Percentiles rank a stretch among this genome's conserved stretches.
Conservation (phyloP, 2,797 vertebrate species). For the Australoheros facetus region DNA sequence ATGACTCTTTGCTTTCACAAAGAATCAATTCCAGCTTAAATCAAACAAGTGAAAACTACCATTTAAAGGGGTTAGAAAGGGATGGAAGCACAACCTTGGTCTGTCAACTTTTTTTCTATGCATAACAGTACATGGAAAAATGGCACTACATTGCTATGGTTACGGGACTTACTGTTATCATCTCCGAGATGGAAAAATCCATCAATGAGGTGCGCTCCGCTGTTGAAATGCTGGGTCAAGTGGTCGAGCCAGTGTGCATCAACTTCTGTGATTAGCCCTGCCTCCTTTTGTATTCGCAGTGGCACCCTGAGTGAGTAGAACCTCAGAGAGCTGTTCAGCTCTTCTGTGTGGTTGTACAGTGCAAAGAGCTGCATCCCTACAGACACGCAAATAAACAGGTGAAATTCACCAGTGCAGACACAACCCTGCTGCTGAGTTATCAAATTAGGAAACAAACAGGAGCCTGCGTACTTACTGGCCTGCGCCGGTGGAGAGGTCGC, state of each 20-base stretch:
- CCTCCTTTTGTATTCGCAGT: slow-evolving; percentile 86
- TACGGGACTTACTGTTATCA: slow-evolving; percentile 77
- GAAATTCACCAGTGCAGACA: background rate
- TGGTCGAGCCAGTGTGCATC: slow-evolving; percentile 95
- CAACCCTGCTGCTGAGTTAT: background rate
- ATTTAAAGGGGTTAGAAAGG: background rate
- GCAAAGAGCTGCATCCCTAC: slow-evolving; percentile 88
- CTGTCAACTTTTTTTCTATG: background rate
- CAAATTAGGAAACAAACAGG: background rate
- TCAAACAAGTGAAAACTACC: background rate
- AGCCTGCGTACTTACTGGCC: slow-evolving; percentile 65
- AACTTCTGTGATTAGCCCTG: slow-evolving; percentile 84
- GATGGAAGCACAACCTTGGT: background rate
- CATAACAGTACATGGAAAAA: background rate
- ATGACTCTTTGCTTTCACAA: background rate
- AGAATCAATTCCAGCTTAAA: background rate
- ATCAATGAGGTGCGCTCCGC: slow-evolving; percentile 89
- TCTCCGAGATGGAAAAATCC: slow-evolving; percentile 88
- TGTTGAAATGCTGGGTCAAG: slow-evolving; percentile 97
- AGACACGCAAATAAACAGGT: slow-evolving; percentile 10
- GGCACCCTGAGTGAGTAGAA: slow-evolving; percentile 93
- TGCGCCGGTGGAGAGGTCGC: slow-evolving; percentile 38
- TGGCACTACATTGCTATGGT: background rate
- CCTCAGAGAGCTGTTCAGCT: slow-evolving; percentile 78
- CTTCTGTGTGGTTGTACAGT: slow-evolving; percentile 90